Evolutionary conservation across 2,888 invertebrate species (phyloP), one percentile per base, ranked within the genome.

Genomic region (Apotomis betuletana): DNA sequence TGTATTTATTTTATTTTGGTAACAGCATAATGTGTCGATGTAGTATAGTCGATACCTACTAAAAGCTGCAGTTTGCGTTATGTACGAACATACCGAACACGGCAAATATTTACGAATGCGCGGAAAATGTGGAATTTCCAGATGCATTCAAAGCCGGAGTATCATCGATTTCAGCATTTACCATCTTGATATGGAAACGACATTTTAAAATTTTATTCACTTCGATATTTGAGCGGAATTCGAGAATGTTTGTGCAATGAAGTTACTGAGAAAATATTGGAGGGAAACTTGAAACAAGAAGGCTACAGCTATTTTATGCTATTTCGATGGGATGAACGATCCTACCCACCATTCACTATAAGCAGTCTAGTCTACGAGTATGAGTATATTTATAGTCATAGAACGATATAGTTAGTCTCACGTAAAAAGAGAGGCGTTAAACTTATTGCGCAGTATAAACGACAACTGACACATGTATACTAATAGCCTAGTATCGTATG

Each of bases 141-240:
- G 44, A 4, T 15, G 57, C 12, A 49, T 60, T 61, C 64, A 58
- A 58, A 58, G 67, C 71, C 4, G 10, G 57, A 51, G 57, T 67
- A 71, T 65, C 55, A 65, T 69, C 73, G 69, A 52, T 64, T 69
- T 44, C 15, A 69, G 55, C 55, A 61, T 69, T 69, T 65, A 44
- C 67, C 59, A 57, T 70, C 67, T 62, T 54, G 61, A 70, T 74
- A 70, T 70, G 62, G 62, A 65, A 67, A 62, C 51, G 61, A 67
- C 10, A 54, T 70, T 70, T 70, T 65, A 46, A 70, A 67, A 74
- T 67, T 65, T 41, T 44, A 46, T 38, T 55, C 64, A 51, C 55
- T 52, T 60, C 61, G 9, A 73, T 60, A 67, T 69, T 69, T 57
- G 38, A 54, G 8, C 15, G 49, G 12, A 60, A 15, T 55, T 55